Evolutionary conservation across 1,140 invertebrate species (phyloP).

Genomic region (Calliopsis andreniformis): DNA sequence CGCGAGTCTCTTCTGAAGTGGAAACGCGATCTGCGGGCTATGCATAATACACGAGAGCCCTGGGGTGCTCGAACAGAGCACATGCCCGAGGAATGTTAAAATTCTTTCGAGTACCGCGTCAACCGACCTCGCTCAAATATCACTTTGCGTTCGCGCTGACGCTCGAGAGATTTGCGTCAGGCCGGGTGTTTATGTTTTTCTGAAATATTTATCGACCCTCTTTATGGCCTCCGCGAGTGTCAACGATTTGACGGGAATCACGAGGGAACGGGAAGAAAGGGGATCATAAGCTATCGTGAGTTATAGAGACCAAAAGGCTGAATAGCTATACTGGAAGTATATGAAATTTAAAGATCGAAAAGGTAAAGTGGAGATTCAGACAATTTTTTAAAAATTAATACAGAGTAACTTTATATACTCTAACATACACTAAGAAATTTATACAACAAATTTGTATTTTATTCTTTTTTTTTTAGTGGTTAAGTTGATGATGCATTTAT

Average conservation of each 20-base stretch:
- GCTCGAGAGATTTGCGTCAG: constrained; percentile 49
- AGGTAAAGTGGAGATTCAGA: no score
- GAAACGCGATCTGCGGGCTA: constrained; percentile 40
- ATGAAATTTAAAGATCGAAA: no score
- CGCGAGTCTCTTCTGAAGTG: constrained; percentile 22
- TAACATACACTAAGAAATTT: no score
- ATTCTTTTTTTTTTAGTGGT: no score
- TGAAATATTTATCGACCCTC: constrained; percentile 58
- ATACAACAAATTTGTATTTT: no score
- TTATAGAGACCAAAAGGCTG: constrained; percentile 11
- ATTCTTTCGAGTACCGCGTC: constrained; percentile 43
- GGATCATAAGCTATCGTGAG: background rate
- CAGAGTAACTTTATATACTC: no score
- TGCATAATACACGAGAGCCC: constrained; percentile 60
- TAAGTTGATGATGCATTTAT: no score
- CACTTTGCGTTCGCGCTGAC: constrained; percentile 45
- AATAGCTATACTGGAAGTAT: no score
- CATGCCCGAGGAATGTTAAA: constrained; percentile 55
- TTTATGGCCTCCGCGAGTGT: constrained; percentile 4
- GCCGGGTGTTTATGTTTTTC: constrained; percentile 52
- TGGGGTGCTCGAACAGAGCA: constrained; percentile 28
- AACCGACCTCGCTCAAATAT: constrained; percentile 58
- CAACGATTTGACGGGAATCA: constrained; percentile 37
- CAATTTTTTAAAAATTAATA: no score
- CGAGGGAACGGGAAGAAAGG: background rate